Conservation (phyloP, 2,888 invertebrate species). For the Bimastos eiseni region DNA sequence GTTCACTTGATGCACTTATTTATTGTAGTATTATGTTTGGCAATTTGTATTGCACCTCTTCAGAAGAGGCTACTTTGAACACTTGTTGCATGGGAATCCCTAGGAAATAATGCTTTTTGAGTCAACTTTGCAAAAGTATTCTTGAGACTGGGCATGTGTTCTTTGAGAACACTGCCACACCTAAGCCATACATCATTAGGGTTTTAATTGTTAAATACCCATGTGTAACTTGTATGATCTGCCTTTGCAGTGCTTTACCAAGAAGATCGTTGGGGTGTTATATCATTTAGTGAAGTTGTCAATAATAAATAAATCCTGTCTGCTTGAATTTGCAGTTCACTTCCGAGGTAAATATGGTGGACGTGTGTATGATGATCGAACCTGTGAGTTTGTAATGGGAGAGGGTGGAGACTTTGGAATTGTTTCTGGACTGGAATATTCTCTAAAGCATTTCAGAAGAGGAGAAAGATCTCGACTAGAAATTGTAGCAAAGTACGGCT, state of each 20-base stretch:
- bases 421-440: constrained; percentile 27
- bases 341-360: constrained; percentile 23
- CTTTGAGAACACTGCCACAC: neutral
- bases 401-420: constrained; percentile 25
- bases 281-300: neutral
- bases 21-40: no score
- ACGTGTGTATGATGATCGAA: neutral
- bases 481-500: constrained; percentile 23
- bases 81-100: no score
- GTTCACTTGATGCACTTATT: neutral
- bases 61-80: no score
- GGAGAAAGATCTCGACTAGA: constrained; percentile 31
- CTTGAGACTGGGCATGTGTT: neutral
- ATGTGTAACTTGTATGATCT: no score
- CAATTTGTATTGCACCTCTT: no score
- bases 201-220: neutral
- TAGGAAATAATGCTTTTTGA: no score
- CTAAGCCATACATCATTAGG: neutral
- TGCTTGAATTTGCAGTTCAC: neutral
- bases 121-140: neutral
- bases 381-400: constrained; percentile 22
- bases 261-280: neutral
- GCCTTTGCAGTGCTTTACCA: neutral
- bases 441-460: constrained; percentile 26
- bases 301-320: neutral